These are phyloP conservation scores for Allygus modestus DNA, from an alignment of 2,888 invertebrate species.

Conservation along the genomic window DNA sequence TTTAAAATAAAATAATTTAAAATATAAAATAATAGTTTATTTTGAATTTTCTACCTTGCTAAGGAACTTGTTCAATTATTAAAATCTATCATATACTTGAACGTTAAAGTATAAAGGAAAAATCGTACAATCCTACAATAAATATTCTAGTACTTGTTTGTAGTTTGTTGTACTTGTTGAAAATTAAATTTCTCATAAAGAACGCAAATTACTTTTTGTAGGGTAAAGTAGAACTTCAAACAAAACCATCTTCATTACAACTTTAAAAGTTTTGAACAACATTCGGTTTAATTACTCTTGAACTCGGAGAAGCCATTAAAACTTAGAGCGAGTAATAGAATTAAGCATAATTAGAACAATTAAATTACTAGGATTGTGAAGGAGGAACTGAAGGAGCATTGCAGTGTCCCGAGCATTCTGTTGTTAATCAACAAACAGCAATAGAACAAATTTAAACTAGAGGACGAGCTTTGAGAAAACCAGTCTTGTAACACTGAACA, in stretches of 20 bases:
- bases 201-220: too few relatives aligned
- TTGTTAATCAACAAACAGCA: background rate
- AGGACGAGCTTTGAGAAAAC: background rate
- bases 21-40: too few relatives aligned
- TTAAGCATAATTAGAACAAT: background rate
- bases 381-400: background rate
- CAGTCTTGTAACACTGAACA: background rate
- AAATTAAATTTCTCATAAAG: too few relatives aligned
- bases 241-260: background rate
- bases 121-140: too few relatives aligned
- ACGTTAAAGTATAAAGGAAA: too few relatives aligned
- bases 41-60: too few relatives aligned
- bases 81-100: too few relatives aligned
- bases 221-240: too few relatives aligned
- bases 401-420: background rate
- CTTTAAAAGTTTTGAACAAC: background rate
- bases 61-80: too few relatives aligned
- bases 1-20: too few relatives aligned
- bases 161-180: too few relatives aligned
- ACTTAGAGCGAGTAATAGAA: conserved; percentile 1
- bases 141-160: too few relatives aligned
- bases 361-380: conserved; percentile 10
- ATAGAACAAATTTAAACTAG: background rate
- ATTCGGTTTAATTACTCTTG: background rate
- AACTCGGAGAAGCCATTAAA: conserved; percentile 12